Evolutionary conservation across 2,113 vertebrate species (phyloP).

Genomic region (Geococcyx californianus): DNA sequence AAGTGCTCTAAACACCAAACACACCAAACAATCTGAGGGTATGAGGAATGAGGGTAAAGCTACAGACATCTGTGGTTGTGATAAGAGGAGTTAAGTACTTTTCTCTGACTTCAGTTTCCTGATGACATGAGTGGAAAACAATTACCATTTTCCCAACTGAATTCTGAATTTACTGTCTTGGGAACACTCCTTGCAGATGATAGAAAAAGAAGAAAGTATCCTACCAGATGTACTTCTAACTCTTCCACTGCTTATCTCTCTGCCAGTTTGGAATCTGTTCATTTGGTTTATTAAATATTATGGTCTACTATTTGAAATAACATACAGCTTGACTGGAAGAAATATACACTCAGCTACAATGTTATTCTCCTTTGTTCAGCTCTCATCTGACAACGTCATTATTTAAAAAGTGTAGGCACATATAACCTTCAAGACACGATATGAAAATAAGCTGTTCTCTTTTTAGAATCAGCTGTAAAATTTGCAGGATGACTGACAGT

Average conservation of each 20-base stretch:
- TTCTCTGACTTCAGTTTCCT: slow-evolving; percentile 6
- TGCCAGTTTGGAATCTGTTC: slow-evolving; percentile 4
- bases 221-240: background rate
- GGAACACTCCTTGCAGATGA: slow-evolving; percentile 34
- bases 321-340: background rate
- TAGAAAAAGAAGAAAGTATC: slow-evolving; percentile 17
- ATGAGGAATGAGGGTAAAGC: background rate
- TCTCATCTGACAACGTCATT: background rate
- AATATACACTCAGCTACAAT: background rate
- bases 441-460: background rate
- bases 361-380: background rate
- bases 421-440: background rate
- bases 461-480: slow-evolving; percentile 7
- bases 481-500: background rate
- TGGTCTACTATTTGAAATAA: background rate
- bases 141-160: background rate
- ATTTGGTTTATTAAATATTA: background rate
- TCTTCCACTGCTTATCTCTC: background rate
- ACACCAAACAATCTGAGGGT: background rate
- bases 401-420: background rate
- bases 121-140: slow-evolving; percentile 31
- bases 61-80: background rate
- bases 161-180: background rate
- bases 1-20: background rate
- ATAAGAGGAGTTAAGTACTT: background rate